A percentile compares a stretch with the other conserved stretches of the same genome.
phyloP scores from a whole-genome alignment of 2,797 vertebrate genomes.

The Oryzias dopingdopingensis region DNA sequence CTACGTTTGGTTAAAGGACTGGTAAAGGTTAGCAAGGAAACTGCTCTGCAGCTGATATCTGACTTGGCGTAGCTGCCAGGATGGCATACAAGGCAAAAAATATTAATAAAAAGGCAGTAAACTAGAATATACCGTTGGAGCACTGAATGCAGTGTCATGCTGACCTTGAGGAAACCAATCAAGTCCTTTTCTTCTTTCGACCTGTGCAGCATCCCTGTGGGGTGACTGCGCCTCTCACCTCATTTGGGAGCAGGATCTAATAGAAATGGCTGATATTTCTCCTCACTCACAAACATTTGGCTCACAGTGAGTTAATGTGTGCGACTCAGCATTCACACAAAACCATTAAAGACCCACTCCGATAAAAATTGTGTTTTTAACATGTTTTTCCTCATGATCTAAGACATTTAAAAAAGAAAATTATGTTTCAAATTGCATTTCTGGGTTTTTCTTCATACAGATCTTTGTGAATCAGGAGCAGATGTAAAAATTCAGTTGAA shows the following conservation, averaged over 20 bases:
- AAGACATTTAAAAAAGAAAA: too few relatives aligned
- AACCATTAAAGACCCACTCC: constrained; percentile 4
- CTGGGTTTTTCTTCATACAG: too few relatives aligned
- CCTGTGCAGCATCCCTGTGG: constrained; percentile 59
- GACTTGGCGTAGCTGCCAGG: constrained; percentile 33
- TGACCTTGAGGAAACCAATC: constrained; percentile 80
- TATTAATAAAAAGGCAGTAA: constrained; percentile 21
- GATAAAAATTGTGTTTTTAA: not conserved
- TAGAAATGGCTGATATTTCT: constrained; percentile 67
- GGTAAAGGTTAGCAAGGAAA: too few relatives aligned
- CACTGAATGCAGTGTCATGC: constrained; percentile 37
- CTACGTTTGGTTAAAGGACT: too few relatives aligned
- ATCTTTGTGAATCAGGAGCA: too few relatives aligned
- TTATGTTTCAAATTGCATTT: too few relatives aligned
- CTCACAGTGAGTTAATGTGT: constrained; percentile 32
- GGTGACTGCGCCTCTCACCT: constrained; percentile 63
- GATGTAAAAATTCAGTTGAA: too few relatives aligned
- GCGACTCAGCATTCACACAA: constrained; percentile 44
- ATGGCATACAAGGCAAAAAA: constrained; percentile 6
- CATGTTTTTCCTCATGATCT: too few relatives aligned
- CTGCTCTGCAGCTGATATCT: constrained; percentile 47
- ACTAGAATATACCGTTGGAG: constrained; percentile 55
- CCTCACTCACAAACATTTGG: constrained; percentile 34
- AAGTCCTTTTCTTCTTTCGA: constrained; percentile 48
- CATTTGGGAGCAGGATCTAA: constrained; percentile 72